Evolutionary conservation across 2,113 vertebrate genomes (phyloP).

Genomic region (Acinonyx jubatus): DNA sequence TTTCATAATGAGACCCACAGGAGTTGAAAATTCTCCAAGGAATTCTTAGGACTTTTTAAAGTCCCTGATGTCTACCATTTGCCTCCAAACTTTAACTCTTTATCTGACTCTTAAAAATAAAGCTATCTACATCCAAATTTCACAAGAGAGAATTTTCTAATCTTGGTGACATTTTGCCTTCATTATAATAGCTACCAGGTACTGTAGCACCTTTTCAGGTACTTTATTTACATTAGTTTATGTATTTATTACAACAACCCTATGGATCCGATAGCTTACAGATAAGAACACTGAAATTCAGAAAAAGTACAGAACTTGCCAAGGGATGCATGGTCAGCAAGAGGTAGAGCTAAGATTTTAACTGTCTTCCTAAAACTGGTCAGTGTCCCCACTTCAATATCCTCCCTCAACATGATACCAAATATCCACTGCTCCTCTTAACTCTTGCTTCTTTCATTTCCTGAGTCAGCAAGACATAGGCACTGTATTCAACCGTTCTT

Average conservation of each 20-base stretch:
- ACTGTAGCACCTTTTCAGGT: not conserved
- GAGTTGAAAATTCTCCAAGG: constrained; percentile 51
- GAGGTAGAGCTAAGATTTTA: not conserved
- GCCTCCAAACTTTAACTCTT: constrained; percentile 62
- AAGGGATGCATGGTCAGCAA: not conserved
- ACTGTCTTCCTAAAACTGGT: not conserved
- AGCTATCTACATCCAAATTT: not conserved
- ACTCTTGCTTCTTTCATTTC: not conserved
- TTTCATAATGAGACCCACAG: constrained; percentile 46
- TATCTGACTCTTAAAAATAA: constrained; percentile 26
- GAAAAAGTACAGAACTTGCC: not conserved
- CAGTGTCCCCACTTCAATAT: not conserved
- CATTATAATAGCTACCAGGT: not conserved
- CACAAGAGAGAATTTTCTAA: not conserved
- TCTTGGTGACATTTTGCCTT: not conserved
- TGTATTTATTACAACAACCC: not conserved
- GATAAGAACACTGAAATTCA: not conserved
- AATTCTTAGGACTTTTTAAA: constrained; percentile 10
- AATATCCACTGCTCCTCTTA: not conserved
- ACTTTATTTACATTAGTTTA: constrained; percentile 1
- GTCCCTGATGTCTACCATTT: constrained; percentile 57
- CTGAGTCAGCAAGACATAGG: not conserved
- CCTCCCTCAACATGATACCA: not conserved
- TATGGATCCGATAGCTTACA: not conserved
- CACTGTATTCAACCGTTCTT: not conserved